phyloP scores from a whole-genome alignment of 2,113 vertebrate genomes.

The Amphilophus citrinellus region DNA sequence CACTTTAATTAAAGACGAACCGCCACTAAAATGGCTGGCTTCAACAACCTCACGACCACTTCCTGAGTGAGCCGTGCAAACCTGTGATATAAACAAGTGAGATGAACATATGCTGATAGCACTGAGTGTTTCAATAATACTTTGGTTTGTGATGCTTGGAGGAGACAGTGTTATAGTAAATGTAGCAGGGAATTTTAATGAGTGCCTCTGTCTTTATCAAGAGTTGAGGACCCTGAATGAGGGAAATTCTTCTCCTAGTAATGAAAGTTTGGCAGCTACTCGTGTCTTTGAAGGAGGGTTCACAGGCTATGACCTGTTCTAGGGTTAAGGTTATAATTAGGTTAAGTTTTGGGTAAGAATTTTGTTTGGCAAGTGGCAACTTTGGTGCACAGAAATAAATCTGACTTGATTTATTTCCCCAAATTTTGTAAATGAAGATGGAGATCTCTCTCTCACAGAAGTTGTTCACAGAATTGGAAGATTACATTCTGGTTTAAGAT shows the following conservation, averaged over 20 bases:
- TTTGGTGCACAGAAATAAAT: slow-evolving; percentile 33
- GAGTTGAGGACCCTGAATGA: background rate
- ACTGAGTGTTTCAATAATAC: background rate
- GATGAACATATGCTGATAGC: background rate
- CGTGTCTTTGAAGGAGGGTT: background rate
- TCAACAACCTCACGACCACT: background rate
- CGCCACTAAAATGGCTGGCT: background rate
- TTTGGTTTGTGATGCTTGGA: background rate
- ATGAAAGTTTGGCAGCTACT: background rate
- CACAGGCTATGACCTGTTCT: slow-evolving; percentile 16
- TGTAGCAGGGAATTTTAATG: background rate
- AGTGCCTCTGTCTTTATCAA: background rate
- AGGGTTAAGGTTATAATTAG: slow-evolving; percentile 22
- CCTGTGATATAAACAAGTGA: background rate
- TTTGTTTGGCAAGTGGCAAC: slow-evolving; percentile 9
- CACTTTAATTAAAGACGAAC: background rate
- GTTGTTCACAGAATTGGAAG: background rate
- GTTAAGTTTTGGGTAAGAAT: slow-evolving; percentile 8
- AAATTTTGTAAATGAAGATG: background rate
- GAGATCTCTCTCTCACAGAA: background rate
- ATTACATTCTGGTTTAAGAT: background rate
- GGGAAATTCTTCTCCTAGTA: background rate
- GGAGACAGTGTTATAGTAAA: background rate
- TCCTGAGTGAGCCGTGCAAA: background rate
- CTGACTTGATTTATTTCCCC: background rate